These are phyloP conservation scores for Lethrus apterus DNA, from an alignment of 1,140 invertebrate genomes.

Conservation along the genomic window DNA sequence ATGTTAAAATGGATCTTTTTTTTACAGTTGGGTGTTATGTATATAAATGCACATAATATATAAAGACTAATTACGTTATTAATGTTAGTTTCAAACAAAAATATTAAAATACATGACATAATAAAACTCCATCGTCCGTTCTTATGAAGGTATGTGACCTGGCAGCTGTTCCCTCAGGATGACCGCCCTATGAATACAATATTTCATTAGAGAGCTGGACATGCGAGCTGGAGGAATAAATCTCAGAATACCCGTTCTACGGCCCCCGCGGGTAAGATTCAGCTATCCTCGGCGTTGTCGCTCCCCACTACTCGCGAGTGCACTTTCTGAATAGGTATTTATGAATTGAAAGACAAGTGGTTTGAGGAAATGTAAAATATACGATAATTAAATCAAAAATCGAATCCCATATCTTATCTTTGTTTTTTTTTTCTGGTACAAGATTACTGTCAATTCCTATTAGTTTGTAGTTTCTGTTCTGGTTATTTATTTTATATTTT, in stretches of 20 bases:
- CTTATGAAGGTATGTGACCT: slow-evolving; percentile 8
- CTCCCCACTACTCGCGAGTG: slow-evolving; percentile 7
- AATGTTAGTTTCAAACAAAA: background rate
- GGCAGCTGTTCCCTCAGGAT: slow-evolving; percentile 15
- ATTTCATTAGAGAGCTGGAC: slow-evolving; percentile 38
- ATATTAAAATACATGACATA: slow-evolving; percentile 12
- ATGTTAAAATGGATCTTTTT: no score
- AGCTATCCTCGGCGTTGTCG: slow-evolving; percentile 31
- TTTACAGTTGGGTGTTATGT: no score
- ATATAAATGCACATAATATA: no score
- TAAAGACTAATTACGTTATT: slow-evolving; percentile 8
- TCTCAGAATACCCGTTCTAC: slow-evolving; percentile 33
- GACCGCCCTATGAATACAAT: slow-evolving; percentile 39
- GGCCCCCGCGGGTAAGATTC: slow-evolving; percentile 38
- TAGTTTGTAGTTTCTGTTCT: no score
- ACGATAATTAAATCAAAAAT: no score
- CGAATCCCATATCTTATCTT: no score
- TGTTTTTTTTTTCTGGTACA: no score
- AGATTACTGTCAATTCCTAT: no score
- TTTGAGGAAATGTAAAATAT: no score
- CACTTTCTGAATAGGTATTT: no score
- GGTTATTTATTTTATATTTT: no score
- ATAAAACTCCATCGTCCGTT: slow-evolving; percentile 9
- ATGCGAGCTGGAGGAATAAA: slow-evolving; percentile 36
- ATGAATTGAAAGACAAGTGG: no score